Evolutionary conservation across 2,797 vertebrate species (phyloP), one percentile per base, ranked within the genome.

Genomic region (Crotalus adamanteus): DNA sequence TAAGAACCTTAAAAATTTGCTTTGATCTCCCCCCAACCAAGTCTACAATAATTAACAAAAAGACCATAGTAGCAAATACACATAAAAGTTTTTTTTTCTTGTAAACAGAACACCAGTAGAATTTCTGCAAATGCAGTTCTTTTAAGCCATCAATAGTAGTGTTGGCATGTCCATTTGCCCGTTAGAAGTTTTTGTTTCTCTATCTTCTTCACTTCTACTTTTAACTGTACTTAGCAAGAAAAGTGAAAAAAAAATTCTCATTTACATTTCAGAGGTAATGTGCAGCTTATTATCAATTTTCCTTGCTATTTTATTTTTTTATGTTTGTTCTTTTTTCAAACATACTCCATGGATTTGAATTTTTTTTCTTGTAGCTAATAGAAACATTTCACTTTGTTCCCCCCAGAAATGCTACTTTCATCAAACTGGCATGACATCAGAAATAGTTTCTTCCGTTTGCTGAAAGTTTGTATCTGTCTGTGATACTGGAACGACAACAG

Each of bases 401-500:
- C 95, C 90, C 63, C 95, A 94, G 61, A 88, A 59, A 6, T 0
- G 91, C 92, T 59, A 61, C 14, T 92, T 3, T 51, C 22, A 25
- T 98, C 98, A 98, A 92, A 98, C 98, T 0, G 98, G 98, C 20
- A 98, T 97, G 37, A 98, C 96, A 86, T 97, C 98, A 6, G 97
- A 92, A 2, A 96, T 95, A 0, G 78, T 65, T 88, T 96, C 94
- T 92, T 98, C 96, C 20, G 95, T 92, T 0, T 51, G 94, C 92
- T 96, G 97, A 69, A 96, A 94, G 93, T 95, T 97, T 55, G 97
- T 97, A 93, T 97, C 97, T 90, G 97, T 97, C 37, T 98, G 97
- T 90, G 96, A 94, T 12, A 97, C 95, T 0, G 98, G 98, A 92
- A 98, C 98, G 31, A 97, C 97, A 83, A 98, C 98, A 0, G 97